Evolutionary conservation across 53 echinoderm and acorn worm genomes (phyloP).

Genomic region (Paelopatides confundens): DNA sequence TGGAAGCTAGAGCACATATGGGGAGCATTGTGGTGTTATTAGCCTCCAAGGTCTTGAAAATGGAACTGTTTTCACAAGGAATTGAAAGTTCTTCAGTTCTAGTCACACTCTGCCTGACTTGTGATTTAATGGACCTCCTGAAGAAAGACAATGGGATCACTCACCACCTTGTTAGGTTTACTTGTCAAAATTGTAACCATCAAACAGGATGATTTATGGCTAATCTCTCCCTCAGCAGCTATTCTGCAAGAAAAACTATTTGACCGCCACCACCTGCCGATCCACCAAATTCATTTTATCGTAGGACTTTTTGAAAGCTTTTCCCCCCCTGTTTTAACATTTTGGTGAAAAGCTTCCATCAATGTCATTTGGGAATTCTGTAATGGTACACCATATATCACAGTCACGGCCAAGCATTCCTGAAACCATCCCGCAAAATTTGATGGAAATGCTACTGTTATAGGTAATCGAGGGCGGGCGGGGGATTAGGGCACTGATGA

Average conservation of each 20-base stretch:
- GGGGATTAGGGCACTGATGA: not conserved
- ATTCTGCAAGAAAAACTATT: not conserved
- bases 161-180: constrained; percentile 40
- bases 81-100: not conserved
- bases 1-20: no score
- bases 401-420: not conserved
- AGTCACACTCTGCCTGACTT: not conserved
- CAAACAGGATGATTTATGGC: constrained; percentile 21
- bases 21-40: not conserved
- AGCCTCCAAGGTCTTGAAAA: not conserved
- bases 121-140: constrained; percentile 25
- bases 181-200: constrained; percentile 40
- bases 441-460: not conserved
- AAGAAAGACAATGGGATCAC: constrained; percentile 32
- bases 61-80: not conserved
- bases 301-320: not conserved
- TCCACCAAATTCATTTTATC: not conserved
- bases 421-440: constrained; percentile 1
- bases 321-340: not conserved
- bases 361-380: constrained; percentile 35
- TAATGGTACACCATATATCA: constrained; percentile 26
- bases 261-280: constrained; percentile 39
- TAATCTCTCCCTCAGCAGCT: constrained; percentile 21
- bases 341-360: not conserved
- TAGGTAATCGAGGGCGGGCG: not conserved